Conservation (phyloP, 2,113 vertebrate species). For the Psittacula cyanocephala region DNA sequence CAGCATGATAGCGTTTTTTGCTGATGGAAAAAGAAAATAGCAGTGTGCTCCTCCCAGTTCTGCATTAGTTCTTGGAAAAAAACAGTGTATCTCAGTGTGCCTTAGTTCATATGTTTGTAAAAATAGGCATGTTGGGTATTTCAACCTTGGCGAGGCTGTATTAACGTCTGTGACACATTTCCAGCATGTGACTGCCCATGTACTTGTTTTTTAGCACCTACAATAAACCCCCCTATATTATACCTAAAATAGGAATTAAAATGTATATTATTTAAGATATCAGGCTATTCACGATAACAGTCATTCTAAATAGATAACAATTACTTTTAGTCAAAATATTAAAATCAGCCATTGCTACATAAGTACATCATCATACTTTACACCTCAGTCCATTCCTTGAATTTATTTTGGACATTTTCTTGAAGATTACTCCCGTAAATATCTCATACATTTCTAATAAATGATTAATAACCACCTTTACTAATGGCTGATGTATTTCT, state of each 20-base stretch:
- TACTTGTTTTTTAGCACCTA: not conserved
- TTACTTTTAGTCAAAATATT: not conserved
- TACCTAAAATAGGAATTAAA: not conserved
- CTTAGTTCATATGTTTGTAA: not conserved
- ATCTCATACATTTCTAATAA: conserved; percentile 18
- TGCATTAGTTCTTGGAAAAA: conserved; percentile 15
- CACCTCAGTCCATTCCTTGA: not conserved
- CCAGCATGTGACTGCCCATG: not conserved
- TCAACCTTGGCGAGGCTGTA: not conserved
- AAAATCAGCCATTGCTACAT: not conserved
- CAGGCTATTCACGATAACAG: not conserved
- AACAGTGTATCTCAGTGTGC: not conserved
- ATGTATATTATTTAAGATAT: not conserved
- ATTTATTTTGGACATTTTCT: not conserved
- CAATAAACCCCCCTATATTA: not conserved
- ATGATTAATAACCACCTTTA: conserved; percentile 41
- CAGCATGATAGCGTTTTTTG: conserved; percentile 46
- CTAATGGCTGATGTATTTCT: conserved; percentile 10
- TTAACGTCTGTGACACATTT: not conserved
- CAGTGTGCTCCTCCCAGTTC: not conserved
- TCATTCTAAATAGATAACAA: not conserved
- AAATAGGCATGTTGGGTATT: not conserved
- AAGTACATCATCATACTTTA: not conserved
- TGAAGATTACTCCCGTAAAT: conserved; percentile 4
- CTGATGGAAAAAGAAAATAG: conserved; percentile 50